Base-by-base conservation (phyloP, 2,888 invertebrate genomes). In the Netelia inedita region DNA sequence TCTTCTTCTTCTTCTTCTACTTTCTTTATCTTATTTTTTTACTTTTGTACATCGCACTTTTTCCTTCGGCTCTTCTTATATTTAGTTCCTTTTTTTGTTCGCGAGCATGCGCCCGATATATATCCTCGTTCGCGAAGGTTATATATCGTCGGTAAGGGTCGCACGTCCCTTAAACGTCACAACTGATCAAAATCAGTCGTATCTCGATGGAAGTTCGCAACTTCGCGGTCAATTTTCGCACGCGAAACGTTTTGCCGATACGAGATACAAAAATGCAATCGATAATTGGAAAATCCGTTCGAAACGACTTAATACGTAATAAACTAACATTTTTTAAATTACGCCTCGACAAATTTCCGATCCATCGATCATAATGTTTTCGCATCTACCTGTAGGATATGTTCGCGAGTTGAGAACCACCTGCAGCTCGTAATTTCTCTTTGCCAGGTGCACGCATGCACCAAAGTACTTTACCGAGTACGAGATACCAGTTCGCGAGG, bases 401-500 rank as follows among this genome's bases (percentile, higher is more conserved):
- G 35, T 69, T 28, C 50, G 19, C 21, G 16, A 72, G 66, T 82
- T 81, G 82, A 72, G 53, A 85, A 82, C 55, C 86, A 82, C 66
- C 79, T 82, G 86, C 72, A 55, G 41, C 57, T 50, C 53, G 57
- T 59, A 68, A 81, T 81, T 83, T 57, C 69, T 66, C 75, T 73
- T 57, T 50, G 72, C 78, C 86, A 84, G 84, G 84, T 86, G 79
- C 59, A 74, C 35, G 21, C 19, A 66, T 59, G 50, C 68, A 63
- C 59, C 55, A 53, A 10, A 41, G 63, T 41, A 65, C 55, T 43
- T 76, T 63, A 10, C 50, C 35, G 65, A 72, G 72, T 68, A 61
- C 69, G 23, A 63, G 21, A 73, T 71, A 46, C 14, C 11, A 46
- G 14, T 14, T 14, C 46, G 19, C 57, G 57, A 53, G 53, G 16